Percentiles rank a stretch among this genome's conserved stretches.
Conservation (phyloP, 2,797 vertebrate genomes). For the Rachycentron canadum region DNA sequence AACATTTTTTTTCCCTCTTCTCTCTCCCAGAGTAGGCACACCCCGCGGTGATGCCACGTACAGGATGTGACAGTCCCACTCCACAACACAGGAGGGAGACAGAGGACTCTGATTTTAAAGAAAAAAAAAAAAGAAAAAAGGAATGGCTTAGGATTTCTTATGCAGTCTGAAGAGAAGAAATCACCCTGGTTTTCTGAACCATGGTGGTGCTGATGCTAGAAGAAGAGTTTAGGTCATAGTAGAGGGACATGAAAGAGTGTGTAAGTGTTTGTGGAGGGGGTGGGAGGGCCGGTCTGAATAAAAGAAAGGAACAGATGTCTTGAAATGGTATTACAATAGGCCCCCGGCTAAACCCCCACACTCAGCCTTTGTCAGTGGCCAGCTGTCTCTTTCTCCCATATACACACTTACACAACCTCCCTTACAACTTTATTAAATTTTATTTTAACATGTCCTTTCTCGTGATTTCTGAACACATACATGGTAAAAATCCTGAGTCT, state of each 20-base stretch:
- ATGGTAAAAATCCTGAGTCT: too few relatives aligned
- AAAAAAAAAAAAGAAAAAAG: too few relatives aligned
- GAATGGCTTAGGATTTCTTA: not conserved
- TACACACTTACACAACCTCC: not conserved
- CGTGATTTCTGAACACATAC: not conserved
- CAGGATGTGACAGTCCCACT: slow-evolving; percentile 41
- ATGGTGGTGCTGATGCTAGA: slow-evolving; percentile 27
- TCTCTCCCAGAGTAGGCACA: slow-evolving; percentile 38
- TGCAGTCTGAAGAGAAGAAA: not conserved
- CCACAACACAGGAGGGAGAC: slow-evolving; percentile 72
- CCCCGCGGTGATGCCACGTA: slow-evolving; percentile 66
- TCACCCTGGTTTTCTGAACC: not conserved
- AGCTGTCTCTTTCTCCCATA: slow-evolving; percentile 63
- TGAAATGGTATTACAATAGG: slow-evolving; percentile 62
- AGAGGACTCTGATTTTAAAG: slow-evolving; percentile 18
- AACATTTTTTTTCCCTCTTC: slow-evolving; percentile 10
- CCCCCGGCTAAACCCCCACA: slow-evolving; percentile 16
- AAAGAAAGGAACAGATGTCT: slow-evolving; percentile 77
- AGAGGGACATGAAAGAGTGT: slow-evolving; percentile 19
- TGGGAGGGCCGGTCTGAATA: slow-evolving; percentile 37
- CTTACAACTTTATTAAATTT: too few relatives aligned
- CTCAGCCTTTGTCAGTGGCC: slow-evolving; percentile 45
- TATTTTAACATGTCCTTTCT: not conserved
- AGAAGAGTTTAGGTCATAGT: slow-evolving; percentile 6
- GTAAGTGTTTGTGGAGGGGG: not conserved